phyloP scores from a whole-genome alignment of 2,888 invertebrate species.

The Biston stratarius region DNA sequence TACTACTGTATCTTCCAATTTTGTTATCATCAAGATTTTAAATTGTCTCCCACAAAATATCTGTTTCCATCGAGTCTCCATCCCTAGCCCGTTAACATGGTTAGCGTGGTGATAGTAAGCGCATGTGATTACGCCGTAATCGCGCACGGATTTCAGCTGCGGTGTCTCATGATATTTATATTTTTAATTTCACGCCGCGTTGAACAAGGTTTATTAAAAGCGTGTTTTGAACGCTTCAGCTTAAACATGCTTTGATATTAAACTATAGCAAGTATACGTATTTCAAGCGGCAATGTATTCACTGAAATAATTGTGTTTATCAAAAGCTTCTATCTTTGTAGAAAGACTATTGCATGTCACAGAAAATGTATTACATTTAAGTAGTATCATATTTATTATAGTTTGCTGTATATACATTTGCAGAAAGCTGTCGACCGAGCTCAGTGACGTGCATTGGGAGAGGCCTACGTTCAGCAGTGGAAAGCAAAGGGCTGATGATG shows the following conservation, averaged over 20 bases:
- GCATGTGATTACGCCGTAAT: constrained; percentile 58
- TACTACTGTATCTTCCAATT: no score
- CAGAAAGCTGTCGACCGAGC: no score
- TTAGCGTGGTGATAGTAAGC: constrained; percentile 47
- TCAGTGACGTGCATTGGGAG: no score
- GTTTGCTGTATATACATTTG: no score
- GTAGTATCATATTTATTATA: no score
- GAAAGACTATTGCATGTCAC: background rate
- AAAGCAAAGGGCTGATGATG: no score
- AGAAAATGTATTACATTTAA: background rate
- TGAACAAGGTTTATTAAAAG: constrained; percentile 49
- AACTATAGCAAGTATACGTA: constrained; percentile 5
- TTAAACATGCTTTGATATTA: constrained; percentile 19
- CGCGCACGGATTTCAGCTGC: constrained; percentile 63
- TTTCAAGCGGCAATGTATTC: background rate
- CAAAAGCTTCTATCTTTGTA: no score
- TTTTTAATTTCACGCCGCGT: constrained; percentile 72
- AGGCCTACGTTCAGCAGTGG: no score
- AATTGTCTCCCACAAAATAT: background rate
- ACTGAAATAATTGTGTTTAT: constrained; percentile 3
- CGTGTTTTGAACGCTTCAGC: constrained; percentile 49
- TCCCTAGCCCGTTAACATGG: constrained; percentile 20
- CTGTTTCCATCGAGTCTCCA: background rate
- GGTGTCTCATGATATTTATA: constrained; percentile 73
- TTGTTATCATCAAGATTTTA: no score